Evolutionary conservation across 1,140 invertebrate species (phyloP).

Genomic region (Neomicropteryx cornuta): DNA sequence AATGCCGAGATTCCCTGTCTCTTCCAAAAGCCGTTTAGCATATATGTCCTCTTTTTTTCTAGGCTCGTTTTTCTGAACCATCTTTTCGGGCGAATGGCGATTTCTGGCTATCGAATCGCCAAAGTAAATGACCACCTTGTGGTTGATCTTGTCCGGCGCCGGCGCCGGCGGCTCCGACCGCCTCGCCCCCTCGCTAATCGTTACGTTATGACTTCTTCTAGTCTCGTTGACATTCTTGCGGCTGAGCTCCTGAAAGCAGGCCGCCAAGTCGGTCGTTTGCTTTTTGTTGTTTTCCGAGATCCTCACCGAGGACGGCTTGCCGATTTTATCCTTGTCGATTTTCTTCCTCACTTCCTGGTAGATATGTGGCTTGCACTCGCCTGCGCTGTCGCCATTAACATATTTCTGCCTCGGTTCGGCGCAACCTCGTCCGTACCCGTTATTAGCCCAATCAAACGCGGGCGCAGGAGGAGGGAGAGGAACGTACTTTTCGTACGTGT

Average conservation of each 20-base stretch:
- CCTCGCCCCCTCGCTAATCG: too few species aligned
- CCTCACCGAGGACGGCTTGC: constrained; percentile 24
- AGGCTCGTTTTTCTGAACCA: constrained; percentile 21
- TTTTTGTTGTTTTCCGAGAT: constrained; percentile 22
- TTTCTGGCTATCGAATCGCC: constrained; percentile 49
- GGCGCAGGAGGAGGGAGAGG: constrained; percentile 30
- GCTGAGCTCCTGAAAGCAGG: constrained; percentile 35
- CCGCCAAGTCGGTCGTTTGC: constrained; percentile 22
- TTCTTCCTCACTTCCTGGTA: constrained; percentile 34
- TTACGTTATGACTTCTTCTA: constrained; percentile 24
- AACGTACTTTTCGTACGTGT: constrained; percentile 35
- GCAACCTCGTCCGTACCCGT: too few species aligned
- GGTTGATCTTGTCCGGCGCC: constrained; percentile 29
- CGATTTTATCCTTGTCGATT: constrained; percentile 22
- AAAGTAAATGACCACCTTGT: constrained; percentile 60
- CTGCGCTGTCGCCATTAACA: constrained; percentile 25
- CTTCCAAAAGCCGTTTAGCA: constrained; percentile 28
- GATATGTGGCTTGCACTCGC: constrained; percentile 21
- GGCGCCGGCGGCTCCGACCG: neutral
- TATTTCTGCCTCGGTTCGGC: constrained; percentile 29
- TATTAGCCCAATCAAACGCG: too few species aligned
- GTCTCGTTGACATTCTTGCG: constrained; percentile 28
- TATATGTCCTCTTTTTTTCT: constrained; percentile 35
- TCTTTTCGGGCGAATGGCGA: constrained; percentile 28
- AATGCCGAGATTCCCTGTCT: constrained; percentile 25